Conservation (phyloP, 1,140 invertebrate genomes). For the Bombus waltoni region DNA sequence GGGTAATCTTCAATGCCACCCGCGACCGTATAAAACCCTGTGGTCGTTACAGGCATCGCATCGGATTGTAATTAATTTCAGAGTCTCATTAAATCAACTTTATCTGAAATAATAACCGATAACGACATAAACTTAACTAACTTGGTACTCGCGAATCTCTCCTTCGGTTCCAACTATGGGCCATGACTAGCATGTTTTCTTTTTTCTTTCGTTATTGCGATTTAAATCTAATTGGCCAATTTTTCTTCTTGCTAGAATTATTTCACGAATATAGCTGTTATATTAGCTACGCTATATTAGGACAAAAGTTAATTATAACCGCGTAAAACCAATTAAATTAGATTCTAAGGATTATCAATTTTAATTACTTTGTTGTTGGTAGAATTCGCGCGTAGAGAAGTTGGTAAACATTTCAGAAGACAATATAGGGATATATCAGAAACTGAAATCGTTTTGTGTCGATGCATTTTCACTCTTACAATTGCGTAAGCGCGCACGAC, state of each 20-base stretch:
- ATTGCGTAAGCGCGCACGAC: slow-evolving; percentile 49
- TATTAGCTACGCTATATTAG: too few species aligned
- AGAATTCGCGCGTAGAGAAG: background rate
- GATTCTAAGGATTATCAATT: background rate
- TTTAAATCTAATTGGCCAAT: background rate
- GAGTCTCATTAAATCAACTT: slow-evolving; percentile 8
- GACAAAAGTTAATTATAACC: background rate
- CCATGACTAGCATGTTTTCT: background rate
- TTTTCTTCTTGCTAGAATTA: background rate
- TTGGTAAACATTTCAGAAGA: background rate
- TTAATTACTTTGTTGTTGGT: background rate
- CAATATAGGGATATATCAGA: background rate
- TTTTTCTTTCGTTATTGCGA: background rate
- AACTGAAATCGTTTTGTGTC: slow-evolving; percentile 11
- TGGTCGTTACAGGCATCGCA: slow-evolving; percentile 8
- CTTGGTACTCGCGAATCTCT: background rate
- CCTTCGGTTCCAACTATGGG: background rate
- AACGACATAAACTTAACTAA: background rate
- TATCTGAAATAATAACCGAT: background rate
- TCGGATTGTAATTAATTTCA: slow-evolving; percentile 45
- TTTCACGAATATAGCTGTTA: too few species aligned
- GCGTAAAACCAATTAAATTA: background rate
- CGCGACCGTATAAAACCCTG: slow-evolving; percentile 16
- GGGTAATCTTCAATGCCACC: slow-evolving; percentile 6
- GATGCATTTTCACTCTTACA: slow-evolving; percentile 52